These are phyloP conservation scores for Chelmon rostratus DNA, from an alignment of 2,797 vertebrate species.

Conservation along the genomic window DNA sequence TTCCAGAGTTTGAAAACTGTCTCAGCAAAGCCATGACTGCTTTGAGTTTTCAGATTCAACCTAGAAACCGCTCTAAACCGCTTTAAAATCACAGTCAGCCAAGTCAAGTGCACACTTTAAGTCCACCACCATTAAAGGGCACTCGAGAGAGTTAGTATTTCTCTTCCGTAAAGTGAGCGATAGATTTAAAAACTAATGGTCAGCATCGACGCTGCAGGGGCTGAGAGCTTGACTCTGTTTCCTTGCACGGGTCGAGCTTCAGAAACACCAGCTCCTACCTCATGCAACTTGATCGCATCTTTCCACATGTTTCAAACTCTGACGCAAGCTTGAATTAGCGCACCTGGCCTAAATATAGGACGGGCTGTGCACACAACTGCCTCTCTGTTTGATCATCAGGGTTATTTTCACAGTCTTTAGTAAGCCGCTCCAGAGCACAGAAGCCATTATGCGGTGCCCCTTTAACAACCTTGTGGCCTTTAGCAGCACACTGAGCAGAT, in stretches of 20 bases:
- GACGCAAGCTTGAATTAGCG: not conserved
- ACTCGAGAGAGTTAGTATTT: not conserved
- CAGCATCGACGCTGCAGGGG: not conserved
- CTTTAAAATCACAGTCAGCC: not conserved
- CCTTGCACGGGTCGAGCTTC: not conserved
- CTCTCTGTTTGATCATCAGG: not conserved
- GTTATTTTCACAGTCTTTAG: not conserved
- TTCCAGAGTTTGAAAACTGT: not conserved
- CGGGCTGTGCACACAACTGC: not conserved
- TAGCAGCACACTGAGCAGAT: not conserved
- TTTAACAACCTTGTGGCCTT: not conserved
- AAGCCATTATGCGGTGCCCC: not conserved
- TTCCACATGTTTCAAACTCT: not conserved
- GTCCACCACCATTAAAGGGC: not conserved
- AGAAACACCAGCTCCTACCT: not conserved
- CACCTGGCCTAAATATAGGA: not conserved
- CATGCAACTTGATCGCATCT: not conserved
- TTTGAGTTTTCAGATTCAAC: not conserved
- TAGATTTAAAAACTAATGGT: not conserved
- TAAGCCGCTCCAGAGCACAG: not conserved
- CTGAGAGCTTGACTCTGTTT: not conserved
- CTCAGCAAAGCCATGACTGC: not conserved
- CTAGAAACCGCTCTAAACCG: not conserved
- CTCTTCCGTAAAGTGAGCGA: not conserved
- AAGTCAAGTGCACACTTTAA: not conserved